phyloP scores from a whole-genome alignment of 2,797 vertebrate genomes.

The Hoplostethus atlanticus region DNA sequence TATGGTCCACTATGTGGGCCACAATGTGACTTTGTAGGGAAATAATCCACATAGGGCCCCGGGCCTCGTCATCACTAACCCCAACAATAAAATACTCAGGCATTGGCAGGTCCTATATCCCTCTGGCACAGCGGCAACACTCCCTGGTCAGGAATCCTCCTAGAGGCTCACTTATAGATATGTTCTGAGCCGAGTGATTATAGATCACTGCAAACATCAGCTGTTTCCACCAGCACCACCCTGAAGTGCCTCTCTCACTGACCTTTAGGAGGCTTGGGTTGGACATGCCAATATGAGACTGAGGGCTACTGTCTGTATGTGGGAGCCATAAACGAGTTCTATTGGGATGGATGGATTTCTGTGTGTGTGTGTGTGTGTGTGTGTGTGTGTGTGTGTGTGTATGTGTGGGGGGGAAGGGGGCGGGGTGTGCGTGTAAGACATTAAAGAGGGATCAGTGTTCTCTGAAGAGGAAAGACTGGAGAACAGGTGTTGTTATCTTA shows the following conservation, averaged over 20 bases:
- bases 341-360: slow-evolving; percentile 3
- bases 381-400: not conserved
- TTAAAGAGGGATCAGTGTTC: not conserved
- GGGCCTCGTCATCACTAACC: slow-evolving; percentile 3
- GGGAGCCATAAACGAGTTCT: slow-evolving; percentile 49
- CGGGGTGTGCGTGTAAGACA: not conserved
- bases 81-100: slow-evolving; percentile 20
- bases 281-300: not conserved
- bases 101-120: slow-evolving; percentile 16
- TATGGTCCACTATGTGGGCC: not conserved
- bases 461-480: not conserved
- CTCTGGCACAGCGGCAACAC: slow-evolving; percentile 9
- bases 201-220: slow-evolving; percentile 51
- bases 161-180: slow-evolving; percentile 36
- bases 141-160: slow-evolving; percentile 20
- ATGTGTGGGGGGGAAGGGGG: not conserved
- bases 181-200: slow-evolving; percentile 35
- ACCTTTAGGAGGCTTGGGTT: slow-evolving; percentile 44
- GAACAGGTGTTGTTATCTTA: slow-evolving; percentile 8
- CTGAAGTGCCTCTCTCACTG: slow-evolving; percentile 17
- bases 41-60: slow-evolving; percentile 4
- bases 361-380: not conserved
- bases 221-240: slow-evolving; percentile 35
- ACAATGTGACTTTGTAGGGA: slow-evolving; percentile 6
- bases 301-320: slow-evolving; percentile 25